Evolutionary conservation across 1,140 invertebrate species (phyloP).

Genomic region (Aphidius gifuensis): DNA sequence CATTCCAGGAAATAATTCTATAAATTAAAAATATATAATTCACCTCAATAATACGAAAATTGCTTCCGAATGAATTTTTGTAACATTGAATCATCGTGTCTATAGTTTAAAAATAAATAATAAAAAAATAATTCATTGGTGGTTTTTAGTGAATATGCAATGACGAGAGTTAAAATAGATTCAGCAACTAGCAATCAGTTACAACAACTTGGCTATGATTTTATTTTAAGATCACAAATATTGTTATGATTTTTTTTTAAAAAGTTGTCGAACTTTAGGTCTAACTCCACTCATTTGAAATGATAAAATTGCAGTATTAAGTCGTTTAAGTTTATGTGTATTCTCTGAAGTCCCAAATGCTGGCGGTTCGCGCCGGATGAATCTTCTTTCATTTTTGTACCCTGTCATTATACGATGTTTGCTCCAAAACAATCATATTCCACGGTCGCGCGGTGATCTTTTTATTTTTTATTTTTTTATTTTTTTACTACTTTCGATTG

Average conservation of each 20-base stretch:
- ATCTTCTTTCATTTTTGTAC: constrained; percentile 31
- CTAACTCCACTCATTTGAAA: constrained; percentile 35
- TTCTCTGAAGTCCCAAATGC: constrained; percentile 54
- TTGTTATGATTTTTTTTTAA: constrained; percentile 11
- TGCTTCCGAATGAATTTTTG: constrained; percentile 17
- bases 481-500: too few relatives aligned
- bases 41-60: constrained; percentile 19
- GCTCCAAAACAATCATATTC: constrained; percentile 49
- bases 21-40: constrained; percentile 20
- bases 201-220: constrained; percentile 44
- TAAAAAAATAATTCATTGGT: too few relatives aligned
- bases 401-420: constrained; percentile 55
- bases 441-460: constrained; percentile 28
- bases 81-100: background rate
- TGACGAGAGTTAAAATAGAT: background rate
- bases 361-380: constrained; percentile 33
- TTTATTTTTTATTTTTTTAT: constrained; percentile 11
- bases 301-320: constrained; percentile 58
- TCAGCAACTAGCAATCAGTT: constrained; percentile 37
- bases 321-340: constrained; percentile 56
- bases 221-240: constrained; percentile 55
- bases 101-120: background rate
- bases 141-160: background rate
- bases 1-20: constrained; percentile 15
- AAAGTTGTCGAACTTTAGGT: background rate